Evolutionary conservation across 2,113 vertebrate genomes (phyloP).

Genomic region (Mus musculus): GRCm39 chr1:102155001-102155500

Average conservation of each 20-base stretch:
- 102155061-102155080: too few species aligned
- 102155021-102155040: too few species aligned
- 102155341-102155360: neutral
- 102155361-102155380: neutral
- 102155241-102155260: neutral
- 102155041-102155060: too few species aligned
- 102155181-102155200: too few species aligned
- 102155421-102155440: neutral
- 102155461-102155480: neutral
- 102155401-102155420: neutral
- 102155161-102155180: too few species aligned
- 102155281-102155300: rapidly evolving
- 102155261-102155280: neutral
- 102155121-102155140: too few species aligned
- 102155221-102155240: neutral
- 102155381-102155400: neutral
- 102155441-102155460: neutral
- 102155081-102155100: too few species aligned
- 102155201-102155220: too few species aligned
- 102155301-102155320: neutral
- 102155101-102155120: too few species aligned
- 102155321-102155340: neutral
- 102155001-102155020: too few species aligned
- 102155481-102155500: neutral
- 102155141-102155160: too few species aligned